These are phyloP conservation scores for Drosophila prosaltans DNA, from an alignment of 1,140 invertebrate species.

Conservation along the genomic window DNA sequence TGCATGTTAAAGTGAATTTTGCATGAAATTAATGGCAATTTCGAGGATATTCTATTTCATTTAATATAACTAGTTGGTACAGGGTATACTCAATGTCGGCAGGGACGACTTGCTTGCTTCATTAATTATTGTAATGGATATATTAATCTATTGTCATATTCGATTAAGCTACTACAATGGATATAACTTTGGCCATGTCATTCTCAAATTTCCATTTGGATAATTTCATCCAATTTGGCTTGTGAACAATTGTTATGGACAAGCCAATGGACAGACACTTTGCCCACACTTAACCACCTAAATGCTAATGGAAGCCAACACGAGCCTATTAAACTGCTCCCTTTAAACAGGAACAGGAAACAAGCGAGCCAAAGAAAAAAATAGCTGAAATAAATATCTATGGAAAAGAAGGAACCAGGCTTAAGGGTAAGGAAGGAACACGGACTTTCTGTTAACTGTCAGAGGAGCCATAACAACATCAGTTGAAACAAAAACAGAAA, in stretches of 20 bases:
- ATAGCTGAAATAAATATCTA: slow-evolving; percentile 29
- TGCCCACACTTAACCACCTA: neutral
- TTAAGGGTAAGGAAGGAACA: neutral
- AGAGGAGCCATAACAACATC: slow-evolving; percentile 38
- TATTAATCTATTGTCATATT: too few species aligned
- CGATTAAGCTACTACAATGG: too few species aligned
- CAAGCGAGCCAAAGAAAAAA: neutral
- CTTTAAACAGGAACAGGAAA: neutral
- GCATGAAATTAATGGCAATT: too few species aligned
- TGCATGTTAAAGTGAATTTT: too few species aligned
- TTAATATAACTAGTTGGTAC: too few species aligned
- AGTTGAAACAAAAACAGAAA: slow-evolving; percentile 32
- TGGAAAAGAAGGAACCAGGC: neutral
- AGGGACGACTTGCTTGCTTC: too few species aligned
- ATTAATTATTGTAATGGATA: too few species aligned
- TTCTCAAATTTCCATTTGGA: slow-evolving; percentile 16
- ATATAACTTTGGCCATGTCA: neutral
- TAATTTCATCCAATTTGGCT: slow-evolving; percentile 15
- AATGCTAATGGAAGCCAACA: slow-evolving; percentile 11
- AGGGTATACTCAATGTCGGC: too few species aligned
- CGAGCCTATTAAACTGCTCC: neutral
- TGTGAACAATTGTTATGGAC: neutral
- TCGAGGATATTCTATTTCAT: too few species aligned
- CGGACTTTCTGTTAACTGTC: slow-evolving; percentile 44
- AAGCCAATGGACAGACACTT: neutral